These are phyloP conservation scores for Xestobium rufovillosum DNA, from an alignment of 2,888 invertebrate species.

Conservation along the genomic window DNA sequence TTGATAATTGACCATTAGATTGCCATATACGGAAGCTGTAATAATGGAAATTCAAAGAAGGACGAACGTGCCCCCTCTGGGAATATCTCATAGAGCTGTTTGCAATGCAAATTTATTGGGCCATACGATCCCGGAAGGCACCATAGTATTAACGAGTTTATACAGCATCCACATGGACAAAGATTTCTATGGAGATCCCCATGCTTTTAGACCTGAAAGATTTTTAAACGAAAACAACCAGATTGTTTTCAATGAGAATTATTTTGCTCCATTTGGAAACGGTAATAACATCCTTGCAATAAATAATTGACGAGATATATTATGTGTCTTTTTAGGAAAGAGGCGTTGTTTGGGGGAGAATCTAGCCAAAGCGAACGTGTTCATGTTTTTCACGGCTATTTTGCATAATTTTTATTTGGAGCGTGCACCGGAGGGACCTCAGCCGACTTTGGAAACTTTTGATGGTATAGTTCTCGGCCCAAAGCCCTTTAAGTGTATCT, in stretches of 20 bases:
- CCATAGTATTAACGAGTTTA: slow-evolving; percentile 50
- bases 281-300: slow-evolving; percentile 43
- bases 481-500: slow-evolving; percentile 33
- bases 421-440: slow-evolving; percentile 28
- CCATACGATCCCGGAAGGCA: slow-evolving; percentile 46
- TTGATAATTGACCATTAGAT: no score
- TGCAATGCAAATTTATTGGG: slow-evolving; percentile 42
- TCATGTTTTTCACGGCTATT: slow-evolving; percentile 52
- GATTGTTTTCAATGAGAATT: slow-evolving; percentile 42
- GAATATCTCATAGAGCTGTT: slow-evolving; percentile 47
- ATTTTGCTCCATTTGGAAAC: slow-evolving; percentile 58
- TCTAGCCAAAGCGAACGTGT: slow-evolving; percentile 54
- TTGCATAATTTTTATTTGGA: slow-evolving; percentile 48
- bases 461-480: slow-evolving; percentile 40
- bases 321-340: slow-evolving; percentile 46
- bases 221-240: slow-evolving; percentile 53
- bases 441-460: slow-evolving; percentile 28
- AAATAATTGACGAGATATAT: slow-evolving; percentile 1
- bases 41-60: slow-evolving; percentile 48
- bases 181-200: slow-evolving; percentile 53
- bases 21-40: slow-evolving; percentile 43
- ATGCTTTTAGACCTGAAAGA: slow-evolving; percentile 55
- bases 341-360: slow-evolving; percentile 58
- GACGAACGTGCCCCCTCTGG: slow-evolving; percentile 47
- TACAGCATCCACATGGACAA: slow-evolving; percentile 55